phyloP scores from a whole-genome alignment of 2,113 vertebrate species.

The Tyrannus savana region DNA sequence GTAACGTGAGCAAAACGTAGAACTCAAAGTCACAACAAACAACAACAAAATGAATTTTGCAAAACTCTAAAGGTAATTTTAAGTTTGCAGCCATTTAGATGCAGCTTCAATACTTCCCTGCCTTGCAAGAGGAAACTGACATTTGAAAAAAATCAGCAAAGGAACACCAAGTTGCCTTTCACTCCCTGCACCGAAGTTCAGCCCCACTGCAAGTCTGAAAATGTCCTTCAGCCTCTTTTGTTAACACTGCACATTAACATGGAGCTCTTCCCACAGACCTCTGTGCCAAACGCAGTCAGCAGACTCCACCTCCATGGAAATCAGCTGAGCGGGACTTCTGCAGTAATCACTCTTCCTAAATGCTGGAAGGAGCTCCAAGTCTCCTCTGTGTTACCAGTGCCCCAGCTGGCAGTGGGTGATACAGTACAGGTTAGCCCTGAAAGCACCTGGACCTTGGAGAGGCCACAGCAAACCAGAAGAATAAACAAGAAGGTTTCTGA shows the following conservation, averaged over 20 bases:
- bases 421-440: background rate
- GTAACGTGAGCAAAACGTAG: accelerated
- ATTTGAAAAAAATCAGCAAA: background rate
- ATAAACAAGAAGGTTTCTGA: background rate
- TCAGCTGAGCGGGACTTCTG: background rate
- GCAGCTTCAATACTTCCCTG: background rate
- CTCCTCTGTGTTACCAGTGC: background rate
- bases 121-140: background rate
- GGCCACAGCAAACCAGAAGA: background rate
- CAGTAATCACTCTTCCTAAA: background rate
- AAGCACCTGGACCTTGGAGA: background rate
- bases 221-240: background rate
- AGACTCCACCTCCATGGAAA: background rate
- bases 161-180: background rate
- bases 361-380: background rate
- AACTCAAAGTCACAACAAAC: background rate
- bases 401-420: background rate
- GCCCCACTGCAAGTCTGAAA: background rate
- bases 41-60: background rate
- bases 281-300: background rate
- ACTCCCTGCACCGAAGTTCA: background rate
- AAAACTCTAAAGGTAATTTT: background rate
- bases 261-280: background rate
- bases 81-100: background rate
- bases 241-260: background rate